phyloP scores from a whole-genome alignment of 2,113 vertebrate genomes.

The zebrafish (Danio rerio) region DNA sequence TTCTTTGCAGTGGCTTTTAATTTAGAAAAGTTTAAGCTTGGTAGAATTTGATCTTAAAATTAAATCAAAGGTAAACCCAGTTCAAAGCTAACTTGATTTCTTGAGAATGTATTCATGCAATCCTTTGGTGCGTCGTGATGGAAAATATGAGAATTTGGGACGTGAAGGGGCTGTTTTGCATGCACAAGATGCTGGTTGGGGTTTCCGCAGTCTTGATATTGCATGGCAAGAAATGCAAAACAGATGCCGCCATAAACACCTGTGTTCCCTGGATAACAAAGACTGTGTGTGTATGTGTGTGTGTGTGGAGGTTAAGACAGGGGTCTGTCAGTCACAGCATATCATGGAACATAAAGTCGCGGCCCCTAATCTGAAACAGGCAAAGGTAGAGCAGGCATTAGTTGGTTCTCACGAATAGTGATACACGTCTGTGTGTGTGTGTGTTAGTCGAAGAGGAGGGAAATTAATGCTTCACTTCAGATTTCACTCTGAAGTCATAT shows the following conservation, averaged over 20 bases:
- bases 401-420: slow-evolving; percentile 64
- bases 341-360: slow-evolving; percentile 66
- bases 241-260: slow-evolving; percentile 79
- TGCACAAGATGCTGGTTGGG: slow-evolving; percentile 10
- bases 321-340: slow-evolving; percentile 61
- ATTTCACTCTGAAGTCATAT: background rate
- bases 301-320: slow-evolving; percentile 13
- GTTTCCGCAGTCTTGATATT: slow-evolving; percentile 56
- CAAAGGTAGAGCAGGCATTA: slow-evolving; percentile 52
- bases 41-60: background rate
- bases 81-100: background rate
- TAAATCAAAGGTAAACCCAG: background rate
- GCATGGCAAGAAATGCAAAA: slow-evolving; percentile 63
- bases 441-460: slow-evolving; percentile 6
- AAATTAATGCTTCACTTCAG: background rate
- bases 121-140: background rate
- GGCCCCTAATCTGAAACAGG: slow-evolving; percentile 76
- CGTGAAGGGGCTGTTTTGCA: background rate
- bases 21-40: background rate
- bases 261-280: slow-evolving; percentile 67
- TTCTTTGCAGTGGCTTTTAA: background rate
- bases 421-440: slow-evolving; percentile 34
- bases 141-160: background rate
- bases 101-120: background rate
- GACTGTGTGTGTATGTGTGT: slow-evolving; percentile 39